Evolutionary conservation across 2,888 invertebrate genomes (phyloP), one percentile per base, ranked within the genome.

Genomic region (Nemapogon koenigi): DNA sequence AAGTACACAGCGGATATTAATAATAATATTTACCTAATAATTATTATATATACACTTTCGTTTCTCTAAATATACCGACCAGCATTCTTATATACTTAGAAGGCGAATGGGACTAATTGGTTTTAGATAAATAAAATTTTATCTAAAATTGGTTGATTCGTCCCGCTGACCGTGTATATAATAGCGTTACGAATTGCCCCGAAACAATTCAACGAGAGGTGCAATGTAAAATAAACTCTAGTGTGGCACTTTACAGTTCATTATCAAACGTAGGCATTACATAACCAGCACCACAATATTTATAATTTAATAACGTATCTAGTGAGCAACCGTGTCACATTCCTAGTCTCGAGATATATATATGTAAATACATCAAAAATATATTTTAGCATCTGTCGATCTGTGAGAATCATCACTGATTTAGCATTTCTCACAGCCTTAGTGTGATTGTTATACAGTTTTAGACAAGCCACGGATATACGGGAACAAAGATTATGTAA

Each of bases 341-440:
- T n/a, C n/a, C n/a, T n/a, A n/a, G n/a, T n/a, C n/a, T n/a, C n/a
- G n/a, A n/a, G n/a, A n/a, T n/a, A n/a, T n/a, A n/a, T n/a, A 22
- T 52, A 57, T 70, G 71, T 75, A 75, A 72, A 73, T 66, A 69
- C 66, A 67, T 76, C 68, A 70, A 76, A 76, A 78, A 75, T 73
- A 76, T 73, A 75, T 63, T 51, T 61, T 46, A 47, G 18, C 50
- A 51, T 54, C 53, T 49, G 45, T 40, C 48, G 44, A 55, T 50
- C 59, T 57, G 64, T 62, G 65, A 63, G 62, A 55, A 50, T 49
- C 41, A 41, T 47, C 50, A 42, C 43, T 40, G 45, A 43, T 48
- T 49, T 31, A 26, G n/a, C 18, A 32, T 40, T 28, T 44, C 42
- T 39, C 43, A 42, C 43, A 42, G 42, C 42, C 39, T 41, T 18